Conservation (phyloP, 2,888 invertebrate species). For the Brenthis ino region DNA sequence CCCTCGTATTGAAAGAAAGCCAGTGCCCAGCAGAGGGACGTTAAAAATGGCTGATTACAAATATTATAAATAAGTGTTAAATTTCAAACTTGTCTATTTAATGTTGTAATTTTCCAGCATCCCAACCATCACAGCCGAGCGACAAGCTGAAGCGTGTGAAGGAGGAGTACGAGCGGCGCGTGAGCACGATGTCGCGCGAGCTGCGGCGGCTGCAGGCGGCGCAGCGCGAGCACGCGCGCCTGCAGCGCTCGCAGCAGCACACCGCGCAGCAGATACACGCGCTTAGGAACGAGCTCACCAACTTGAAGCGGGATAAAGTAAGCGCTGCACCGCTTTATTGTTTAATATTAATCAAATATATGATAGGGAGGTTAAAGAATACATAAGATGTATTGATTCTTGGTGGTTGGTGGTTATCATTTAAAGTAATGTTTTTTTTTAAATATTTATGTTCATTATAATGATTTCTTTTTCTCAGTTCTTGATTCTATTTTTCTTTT, state of each 20-base stretch:
- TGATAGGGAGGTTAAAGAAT: too few relatives aligned
- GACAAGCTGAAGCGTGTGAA: conserved; percentile 91
- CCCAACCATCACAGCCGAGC: conserved; percentile 82
- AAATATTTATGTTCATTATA: too few relatives aligned
- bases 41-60: too few relatives aligned
- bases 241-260: conserved; percentile 91
- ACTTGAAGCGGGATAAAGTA: conserved; percentile 95
- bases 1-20: too few relatives aligned
- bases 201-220: conserved; percentile 92
- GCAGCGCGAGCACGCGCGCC: conserved; percentile 93
- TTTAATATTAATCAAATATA: neutral
- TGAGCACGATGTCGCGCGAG: conserved; percentile 92
- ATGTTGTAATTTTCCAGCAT: conserved; percentile 49
- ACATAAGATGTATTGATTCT: too few relatives aligned
- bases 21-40: too few relatives aligned
- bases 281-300: conserved; percentile 89
- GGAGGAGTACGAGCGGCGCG: conserved; percentile 94
- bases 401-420: too few relatives aligned
- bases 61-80: too few relatives aligned
- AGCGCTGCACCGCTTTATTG: conserved; percentile 82
- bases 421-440: too few relatives aligned
- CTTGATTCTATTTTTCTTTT: too few relatives aligned
- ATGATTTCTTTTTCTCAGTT: too few relatives aligned
- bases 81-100: neutral
- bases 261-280: conserved; percentile 94